Base-by-base conservation (phyloP, 2,797 vertebrate species). In the Harpagifer antarcticus region DNA sequence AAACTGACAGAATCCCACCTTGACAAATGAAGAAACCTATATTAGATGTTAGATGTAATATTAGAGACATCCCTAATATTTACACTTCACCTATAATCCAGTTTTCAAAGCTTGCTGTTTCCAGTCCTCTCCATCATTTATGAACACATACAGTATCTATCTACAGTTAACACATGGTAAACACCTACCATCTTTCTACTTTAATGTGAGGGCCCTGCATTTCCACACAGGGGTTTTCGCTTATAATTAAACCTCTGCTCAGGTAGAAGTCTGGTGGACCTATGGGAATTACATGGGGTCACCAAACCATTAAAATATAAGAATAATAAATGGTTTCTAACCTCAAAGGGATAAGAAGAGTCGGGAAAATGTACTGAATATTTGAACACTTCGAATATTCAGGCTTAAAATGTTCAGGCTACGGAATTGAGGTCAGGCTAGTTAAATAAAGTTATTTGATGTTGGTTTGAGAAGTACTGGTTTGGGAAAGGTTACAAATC, bases 361-460 rank as follows among this genome's bases (percentile, higher is more conserved):
- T 9, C 1, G 0, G 23, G 5, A 63, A 43, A 27, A 44, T 23
- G 19, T 53, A 33, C n/a, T 31, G 47, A 15, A 45, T 45, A 54
- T 37, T 27, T 0, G 19, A 6, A 54, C 8, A 19, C 31, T 54
- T 20, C 2, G 8, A 60, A 67, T 47, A 48, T 65, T 19, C 3
- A 11, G 23, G 48, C 58, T 61, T 17, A 57, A 62, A 16, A 31
- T 43, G n/a, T 58, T 37, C 42, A n/a, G 33, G 20, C 31, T 58
- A 48, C 16, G 61, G 23, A 40, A 62, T 53, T 12, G 54, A 65
- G 49, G 20, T 50, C 5, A 15, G 20, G 45, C 3, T 58, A 45
- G 20, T 48, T 61, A 31, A 55, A 58, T 27, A 64, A 64, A 12
- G 53, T 37, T 68, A 40, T 15, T 4, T 44, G 33, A 75, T 3